Base-by-base conservation (phyloP, 2,888 invertebrate species). In the Cryptophagus acutangulus region DNA sequence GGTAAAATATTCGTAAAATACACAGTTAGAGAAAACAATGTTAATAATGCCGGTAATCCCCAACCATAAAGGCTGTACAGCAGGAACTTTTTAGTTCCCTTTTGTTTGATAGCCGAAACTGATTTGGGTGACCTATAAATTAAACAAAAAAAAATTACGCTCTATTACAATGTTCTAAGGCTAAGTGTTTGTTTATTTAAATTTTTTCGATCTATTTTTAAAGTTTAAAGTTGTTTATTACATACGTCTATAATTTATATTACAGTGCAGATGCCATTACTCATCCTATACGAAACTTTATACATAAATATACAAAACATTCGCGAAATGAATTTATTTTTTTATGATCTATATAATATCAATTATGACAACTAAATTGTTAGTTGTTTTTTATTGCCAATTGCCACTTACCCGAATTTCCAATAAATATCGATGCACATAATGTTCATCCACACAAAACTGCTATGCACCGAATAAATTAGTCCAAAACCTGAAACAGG, bases 1-100 rank as follows among this genome's bases (percentile, higher is more conserved):
- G 67, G 68, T 16, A 75, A 45, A 10, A 71, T 36, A 15, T 70
- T 69, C 28, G 73, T 74, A 36, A 66, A 64, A 52, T 82, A 81
- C 6, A n/a, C n/a, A 20, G 24, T 20, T 20, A n/a, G n/a, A 31
- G 39, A 79, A 62, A 2, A 76, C 57, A 34, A 76, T 38, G 77
- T 76, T 6, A 74, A 59, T 8, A 68, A 50, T 0, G 82, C 79
- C 29, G 86, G 75, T 2, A 78, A 53, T 2, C 80, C 78, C 85
- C 85, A 87, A 1, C 84, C 84, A 60, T 84, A 84, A 3, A 80
- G 30, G 1, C 80, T 82, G 63, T 86, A 87, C 59, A 73, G 71
- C 1, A 79, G 40, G 59, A 86, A 84, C 43, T 77, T 30, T 74
- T 76, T 16, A 71, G 57, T 45, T 76, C 61, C 65, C 10, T 44